phyloP scores from a whole-genome alignment of 2,888 invertebrate genomes.

The Stenichneumon culpator region DNA sequence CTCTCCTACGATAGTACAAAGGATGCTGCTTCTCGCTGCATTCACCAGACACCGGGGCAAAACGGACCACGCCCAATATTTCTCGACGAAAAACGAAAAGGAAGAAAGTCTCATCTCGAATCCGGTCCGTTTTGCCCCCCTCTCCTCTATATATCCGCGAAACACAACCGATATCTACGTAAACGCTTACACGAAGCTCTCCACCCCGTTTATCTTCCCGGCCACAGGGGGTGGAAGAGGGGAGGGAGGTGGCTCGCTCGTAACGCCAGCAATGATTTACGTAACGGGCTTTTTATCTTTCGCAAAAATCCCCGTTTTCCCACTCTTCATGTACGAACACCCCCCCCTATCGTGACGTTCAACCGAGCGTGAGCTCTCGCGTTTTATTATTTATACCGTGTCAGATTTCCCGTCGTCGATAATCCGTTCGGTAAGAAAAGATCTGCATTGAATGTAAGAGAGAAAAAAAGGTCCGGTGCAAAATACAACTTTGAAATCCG shows the following conservation, averaged over 20 bases:
- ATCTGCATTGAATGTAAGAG: not conserved
- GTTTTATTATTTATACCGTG: conserved; percentile 27
- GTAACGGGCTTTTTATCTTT: conserved; percentile 58
- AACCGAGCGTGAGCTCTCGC: not conserved
- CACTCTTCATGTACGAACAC: conserved; percentile 8
- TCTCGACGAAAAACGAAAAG: no score
- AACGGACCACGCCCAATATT: no score
- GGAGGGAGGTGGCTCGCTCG: conserved; percentile 7
- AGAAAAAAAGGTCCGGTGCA: not conserved
- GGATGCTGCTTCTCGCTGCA: conserved; percentile 27
- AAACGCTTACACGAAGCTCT: conserved; percentile 16
- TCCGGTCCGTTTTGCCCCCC: no score
- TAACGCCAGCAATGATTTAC: conserved; percentile 55
- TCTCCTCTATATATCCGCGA: not conserved
- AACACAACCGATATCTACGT: conserved; percentile 43
- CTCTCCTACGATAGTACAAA: conserved; percentile 48
- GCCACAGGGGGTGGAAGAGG: not conserved
- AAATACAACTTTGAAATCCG: not conserved
- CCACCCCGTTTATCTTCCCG: conserved; percentile 53
- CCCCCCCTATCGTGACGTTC: conserved; percentile 3
- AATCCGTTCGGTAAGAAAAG: conserved; percentile 10
- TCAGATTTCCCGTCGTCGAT: conserved; percentile 29
- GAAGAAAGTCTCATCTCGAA: no score
- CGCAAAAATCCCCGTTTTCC: conserved; percentile 52
- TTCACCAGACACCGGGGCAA: not conserved